Evolutionary conservation across 2,888 invertebrate genomes (phyloP).

Genomic region (Xestia sexstrigata): DNA sequence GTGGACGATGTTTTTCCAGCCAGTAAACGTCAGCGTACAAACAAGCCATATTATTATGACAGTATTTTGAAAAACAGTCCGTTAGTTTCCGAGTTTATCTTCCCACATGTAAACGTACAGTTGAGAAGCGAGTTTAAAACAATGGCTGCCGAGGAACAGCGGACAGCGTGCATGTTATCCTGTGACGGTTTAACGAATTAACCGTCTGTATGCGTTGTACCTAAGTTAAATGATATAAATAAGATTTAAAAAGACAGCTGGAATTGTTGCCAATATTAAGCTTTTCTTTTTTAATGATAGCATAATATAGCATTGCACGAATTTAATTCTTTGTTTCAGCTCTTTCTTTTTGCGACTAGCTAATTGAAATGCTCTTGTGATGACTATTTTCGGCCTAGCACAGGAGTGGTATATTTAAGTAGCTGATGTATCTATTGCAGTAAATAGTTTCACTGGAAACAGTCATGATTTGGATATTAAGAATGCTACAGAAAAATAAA

Average conservation of each 20-base stretch:
- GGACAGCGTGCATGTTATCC: slow-evolving; percentile 30
- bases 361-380: not conserved
- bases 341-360: not conserved
- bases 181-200: slow-evolving; percentile 39
- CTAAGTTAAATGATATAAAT: not conserved
- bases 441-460: too few species aligned
- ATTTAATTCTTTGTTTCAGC: not conserved
- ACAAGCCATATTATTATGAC: not conserved
- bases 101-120: slow-evolving; percentile 21
- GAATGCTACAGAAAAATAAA: not conserved
- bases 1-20: not conserved
- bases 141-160: slow-evolving; percentile 20
- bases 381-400: not conserved
- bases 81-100: slow-evolving; percentile 13
- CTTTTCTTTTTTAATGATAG: not conserved
- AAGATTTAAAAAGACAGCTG: not conserved
- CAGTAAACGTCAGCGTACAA: not conserved
- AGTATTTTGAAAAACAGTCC: slow-evolving; percentile 27
- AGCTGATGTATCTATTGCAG: not conserved
- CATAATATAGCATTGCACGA: not conserved
- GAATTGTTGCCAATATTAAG: not conserved
- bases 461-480: not conserved
- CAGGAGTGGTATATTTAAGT: not conserved
- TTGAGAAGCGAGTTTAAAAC: slow-evolving; percentile 26
- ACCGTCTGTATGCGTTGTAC: not conserved